Base-by-base conservation (phyloP, 2,797 vertebrate genomes). In the Enteromius radiatus region DNA sequence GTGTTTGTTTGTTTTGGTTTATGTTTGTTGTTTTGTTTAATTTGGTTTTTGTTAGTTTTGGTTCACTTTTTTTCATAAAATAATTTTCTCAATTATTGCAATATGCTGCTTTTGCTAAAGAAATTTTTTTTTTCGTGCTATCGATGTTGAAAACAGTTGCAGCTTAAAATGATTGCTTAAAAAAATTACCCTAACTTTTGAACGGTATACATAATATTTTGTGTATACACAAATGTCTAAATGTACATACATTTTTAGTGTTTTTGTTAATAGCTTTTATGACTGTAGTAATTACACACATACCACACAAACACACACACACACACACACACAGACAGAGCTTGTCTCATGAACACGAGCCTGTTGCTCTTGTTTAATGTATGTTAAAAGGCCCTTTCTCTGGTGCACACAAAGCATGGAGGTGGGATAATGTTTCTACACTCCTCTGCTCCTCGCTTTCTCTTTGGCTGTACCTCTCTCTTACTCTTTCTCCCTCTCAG, bases 361-460 rank as follows among this genome's bases (percentile, higher is more conserved):
- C 54, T 31, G 38, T 52, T 63, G 76, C 38, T 56, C 52, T 33
- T 79, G 80, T 86, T 63, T 76, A 80, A 82, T 70, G 78, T 70
- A 74, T 84, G 45, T 75, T 88, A 73, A 86, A 81, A 85, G 52
- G 49, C 12, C 78, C 41, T 84, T 85, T 86, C 75, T 84, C 64
- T 82, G 33, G 71, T 80, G 70, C 84, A 82, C 64, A 85, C 71
- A 86, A 85, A 85, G 87, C 76, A 79, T 59, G 69, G 54, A 45
- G 79, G 71, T 36, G 64, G 65, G 81, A 85, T 88, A 82, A 74
- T 83, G 82, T 88, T 85, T 85, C 87, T 76, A 56, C 74, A 10
- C 45, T 69, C 14, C 56, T 26, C 41, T 71, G 28, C 65, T 76
- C 41, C 59, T 33, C 56, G 23, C 71, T 80, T 69, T 81, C 23